Base-by-base conservation (phyloP, 2,113 vertebrate species). In the Rallus limicola region DNA sequence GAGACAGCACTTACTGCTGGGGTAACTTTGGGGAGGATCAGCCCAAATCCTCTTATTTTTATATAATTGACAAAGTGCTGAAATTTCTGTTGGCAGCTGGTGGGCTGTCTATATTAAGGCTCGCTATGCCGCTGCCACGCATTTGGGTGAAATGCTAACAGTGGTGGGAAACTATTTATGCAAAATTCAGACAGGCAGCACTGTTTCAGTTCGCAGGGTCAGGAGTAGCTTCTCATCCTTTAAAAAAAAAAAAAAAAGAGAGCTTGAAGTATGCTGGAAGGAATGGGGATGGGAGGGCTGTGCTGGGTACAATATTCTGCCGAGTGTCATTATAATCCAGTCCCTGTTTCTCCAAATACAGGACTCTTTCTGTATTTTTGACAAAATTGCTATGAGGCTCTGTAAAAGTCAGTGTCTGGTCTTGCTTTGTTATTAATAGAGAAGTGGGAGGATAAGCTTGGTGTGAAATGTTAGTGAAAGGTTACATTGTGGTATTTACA, bases 21-120 rank as follows among this genome's bases (percentile, higher is more conserved):
- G 77, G 44, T 62, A 92, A 82, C 84, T 95, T 18, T 9, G 68
- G 65, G 77, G 65, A 93, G 62, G 69, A 71, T 89, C 60, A 89
- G 78, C 78, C 93, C 84, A 85, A 95, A 91, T 79, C 65, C 52
- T 86, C 48, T 84, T 64, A 25, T 58, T 95, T 95, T 97, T 97
- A 91, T 62, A 10, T 96, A 95, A 93, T 15, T 97, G 96, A 96
- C 96, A 93, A 84, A 71, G 94, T 93, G 95, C 93, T 96, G 95
- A 97, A 92, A 40, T 95, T 21, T 28, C 77, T 89, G 96, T 71
- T 97, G 96, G 95, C 96, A 95, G 96, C 96, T 96, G 95, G 95
- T 97, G 95, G 94, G 95, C 92, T 95, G 94, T 36, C 94, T 95
- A 63, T 90, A 24, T 63, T 24, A 67, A 93, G 91, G 91, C 67